Conservation (phyloP, 2,888 invertebrate species). For the Amphipoea oculea region DNA sequence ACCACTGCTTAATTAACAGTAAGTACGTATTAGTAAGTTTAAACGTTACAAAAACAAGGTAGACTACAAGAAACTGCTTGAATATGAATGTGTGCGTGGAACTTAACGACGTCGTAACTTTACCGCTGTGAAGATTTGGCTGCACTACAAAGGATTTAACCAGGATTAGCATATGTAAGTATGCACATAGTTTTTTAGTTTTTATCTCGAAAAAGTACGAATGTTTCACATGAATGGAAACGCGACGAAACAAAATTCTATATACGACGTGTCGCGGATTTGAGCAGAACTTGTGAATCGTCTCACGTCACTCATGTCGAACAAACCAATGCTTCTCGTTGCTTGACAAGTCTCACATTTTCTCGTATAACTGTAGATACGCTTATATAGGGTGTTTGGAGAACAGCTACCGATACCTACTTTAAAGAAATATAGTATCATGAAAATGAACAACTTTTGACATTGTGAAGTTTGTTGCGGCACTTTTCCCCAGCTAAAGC, state of each 20-base stretch:
- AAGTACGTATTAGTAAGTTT: background rate
- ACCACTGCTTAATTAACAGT: background rate
- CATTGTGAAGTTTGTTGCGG: background rate
- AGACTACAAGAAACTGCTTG: background rate
- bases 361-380: background rate
- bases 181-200: background rate
- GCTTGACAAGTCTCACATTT: constrained; percentile 8
- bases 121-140: constrained; percentile 1
- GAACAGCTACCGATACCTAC: background rate
- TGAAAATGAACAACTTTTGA: too few species aligned
- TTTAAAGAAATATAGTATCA: background rate
- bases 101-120: constrained; percentile 13
- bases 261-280: constrained; percentile 5
- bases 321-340: constrained; percentile 4
- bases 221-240: background rate
- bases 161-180: background rate
- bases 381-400: too few species aligned
- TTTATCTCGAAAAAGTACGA: background rate
- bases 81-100: background rate
- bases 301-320: constrained; percentile 31
- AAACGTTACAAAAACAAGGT: too few species aligned
- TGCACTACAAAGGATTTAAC: constrained; percentile 20
- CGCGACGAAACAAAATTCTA: background rate
- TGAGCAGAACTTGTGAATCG: constrained; percentile 16
- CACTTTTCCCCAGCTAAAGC: background rate